Evolutionary conservation across 2,888 invertebrate genomes (phyloP).

Genomic region (Gymnoscelis rufifasciata): DNA sequence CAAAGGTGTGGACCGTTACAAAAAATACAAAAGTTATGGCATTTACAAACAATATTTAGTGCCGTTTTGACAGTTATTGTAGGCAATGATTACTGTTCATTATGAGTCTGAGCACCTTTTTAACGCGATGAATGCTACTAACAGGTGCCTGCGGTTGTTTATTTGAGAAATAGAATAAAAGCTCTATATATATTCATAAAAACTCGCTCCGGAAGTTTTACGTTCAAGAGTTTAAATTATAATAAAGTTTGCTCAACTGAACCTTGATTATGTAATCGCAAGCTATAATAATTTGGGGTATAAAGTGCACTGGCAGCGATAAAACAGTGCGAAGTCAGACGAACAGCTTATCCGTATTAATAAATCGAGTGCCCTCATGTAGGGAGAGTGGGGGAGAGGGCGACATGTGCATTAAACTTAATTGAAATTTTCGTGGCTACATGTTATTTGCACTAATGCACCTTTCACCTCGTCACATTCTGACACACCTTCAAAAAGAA

Average conservation of each 20-base stretch:
- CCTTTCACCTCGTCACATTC: slow-evolving; percentile 54
- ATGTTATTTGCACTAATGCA: slow-evolving; percentile 67
- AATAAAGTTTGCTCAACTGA: neutral
- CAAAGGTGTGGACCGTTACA: slow-evolving; percentile 72
- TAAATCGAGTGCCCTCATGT: slow-evolving; percentile 47
- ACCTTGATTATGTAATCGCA: slow-evolving; percentile 10
- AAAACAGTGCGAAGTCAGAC: slow-evolving; percentile 55
- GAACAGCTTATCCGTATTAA: slow-evolving; percentile 51
- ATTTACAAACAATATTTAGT: slow-evolving; percentile 78
- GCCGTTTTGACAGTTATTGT: slow-evolving; percentile 75
- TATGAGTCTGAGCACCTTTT: slow-evolving; percentile 60
- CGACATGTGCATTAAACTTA: slow-evolving; percentile 67
- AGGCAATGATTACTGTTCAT: slow-evolving; percentile 71
- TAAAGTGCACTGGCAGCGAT: slow-evolving; percentile 50
- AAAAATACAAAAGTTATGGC: slow-evolving; percentile 68
- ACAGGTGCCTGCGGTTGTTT: slow-evolving; percentile 54
- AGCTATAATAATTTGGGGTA: slow-evolving; percentile 47
- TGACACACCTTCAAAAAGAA: slow-evolving; percentile 37
- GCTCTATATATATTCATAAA: neutral
- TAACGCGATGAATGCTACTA: slow-evolving; percentile 39
- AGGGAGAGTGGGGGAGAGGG: slow-evolving; percentile 28
- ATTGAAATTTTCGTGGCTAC: slow-evolving; percentile 72
- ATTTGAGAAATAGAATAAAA: slow-evolving; percentile 2
- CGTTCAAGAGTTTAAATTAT: neutral
- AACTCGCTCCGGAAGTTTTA: neutral